Evolutionary conservation across 2,113 vertebrate genomes (phyloP), one percentile per base, ranked within the genome.

Genomic region (Carassius carassius): DNA sequence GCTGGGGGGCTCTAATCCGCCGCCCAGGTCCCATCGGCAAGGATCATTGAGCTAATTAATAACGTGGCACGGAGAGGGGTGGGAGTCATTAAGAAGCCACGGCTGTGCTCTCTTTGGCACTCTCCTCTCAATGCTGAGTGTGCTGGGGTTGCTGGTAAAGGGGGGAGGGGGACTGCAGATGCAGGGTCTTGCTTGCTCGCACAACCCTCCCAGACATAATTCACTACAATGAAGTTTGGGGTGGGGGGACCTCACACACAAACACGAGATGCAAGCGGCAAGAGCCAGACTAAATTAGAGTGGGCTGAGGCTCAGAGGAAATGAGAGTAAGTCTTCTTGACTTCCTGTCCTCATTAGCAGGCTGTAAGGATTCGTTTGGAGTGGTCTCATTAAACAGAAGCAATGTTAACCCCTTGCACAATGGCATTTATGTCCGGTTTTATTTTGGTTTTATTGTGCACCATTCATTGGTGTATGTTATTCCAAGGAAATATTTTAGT

Each of bases 21-120:
- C 86, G 92, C 93, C 91, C 92, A 93, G 92, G 93, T 93, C 93
- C 93, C 93, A 94, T 92, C 91, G 92, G 94, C 92, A 95, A 95
- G 94, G 94, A 95, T 95, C 95, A 95, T 95, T 95, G 95, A 95
- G 92, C 93, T 95, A 95, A 95, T 95, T 95, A 95, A 95, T 95
- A 95, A 95, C 76, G 90, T 94, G 94, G 93, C 94, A 93, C 93
- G 85, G 93, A 94, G 95, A 95, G 93, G 92, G 91, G 95, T 95
- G 94, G 93, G 91, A 93, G 93, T 95, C 95, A 95, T 95, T 95
- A 95, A 92, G 90, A 92, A 94, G 92, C 91, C 87, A 86, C 82
- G 90, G 90, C 89, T 92, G 92, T 75, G 73, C 85, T 89, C 84
- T 69, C 77, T 78, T 88, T 79, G 63, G 72, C 83, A 56, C 83